Evolutionary conservation across 2,888 invertebrate genomes (phyloP).

Genomic region (Archips xylosteana): DNA sequence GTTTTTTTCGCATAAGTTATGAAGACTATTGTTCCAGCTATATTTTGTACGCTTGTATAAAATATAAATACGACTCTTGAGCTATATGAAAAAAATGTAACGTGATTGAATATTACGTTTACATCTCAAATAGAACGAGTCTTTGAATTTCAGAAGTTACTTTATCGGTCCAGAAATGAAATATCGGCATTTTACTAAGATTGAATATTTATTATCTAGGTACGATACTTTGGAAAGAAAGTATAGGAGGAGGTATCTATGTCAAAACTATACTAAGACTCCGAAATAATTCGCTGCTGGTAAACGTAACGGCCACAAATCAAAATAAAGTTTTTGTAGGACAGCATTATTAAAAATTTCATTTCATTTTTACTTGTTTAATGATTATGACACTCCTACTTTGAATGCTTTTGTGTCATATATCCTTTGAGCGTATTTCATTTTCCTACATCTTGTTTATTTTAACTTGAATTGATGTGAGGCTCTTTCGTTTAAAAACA

Average conservation of each 20-base stretch:
- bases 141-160: neutral
- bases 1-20: slow-evolving; percentile 10
- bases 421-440: no score
- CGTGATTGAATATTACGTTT: neutral
- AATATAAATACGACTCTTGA: neutral
- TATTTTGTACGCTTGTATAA: neutral
- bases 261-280: no score
- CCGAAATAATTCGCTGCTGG: no score
- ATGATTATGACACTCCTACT: no score
- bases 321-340: no score
- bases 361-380: no score
- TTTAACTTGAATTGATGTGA: no score
- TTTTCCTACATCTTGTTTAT: no score
- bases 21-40: neutral
- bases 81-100: neutral
- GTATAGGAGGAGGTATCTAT: neutral
- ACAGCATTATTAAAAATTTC: no score
- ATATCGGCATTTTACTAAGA: neutral
- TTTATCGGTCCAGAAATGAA: neutral
- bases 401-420: no score
- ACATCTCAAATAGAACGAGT: slow-evolving; percentile 6
- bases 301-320: no score
- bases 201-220: slow-evolving; percentile 1
- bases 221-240: neutral
- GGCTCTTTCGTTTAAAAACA: no score